Evolutionary conservation across 1,140 invertebrate species (phyloP), one percentile per base, ranked within the genome.

Genomic region (Phenacoccus solenopsis): DNA sequence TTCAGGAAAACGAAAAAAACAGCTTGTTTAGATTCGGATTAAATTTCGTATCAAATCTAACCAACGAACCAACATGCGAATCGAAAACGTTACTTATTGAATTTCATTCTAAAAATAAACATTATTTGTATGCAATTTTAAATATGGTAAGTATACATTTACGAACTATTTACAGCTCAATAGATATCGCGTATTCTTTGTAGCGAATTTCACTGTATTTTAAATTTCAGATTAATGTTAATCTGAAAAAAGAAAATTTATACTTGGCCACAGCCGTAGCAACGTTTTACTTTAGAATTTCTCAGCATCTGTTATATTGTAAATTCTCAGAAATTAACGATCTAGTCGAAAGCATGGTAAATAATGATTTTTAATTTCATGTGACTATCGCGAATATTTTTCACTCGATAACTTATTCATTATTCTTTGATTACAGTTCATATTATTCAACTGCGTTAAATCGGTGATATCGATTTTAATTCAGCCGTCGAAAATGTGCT

Each of bases 401-500:
- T n/a, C n/a, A n/a, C n/a, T n/a, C n/a, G n/a, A n/a, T n/a, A n/a
- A n/a, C n/a, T n/a, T n/a, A n/a, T n/a, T n/a, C n/a, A n/a, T n/a
- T n/a, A n/a, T n/a, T n/a, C n/a, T 64, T 5, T 25, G 22, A 3
- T 25, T 64, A 16, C 22, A 64, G 59, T 64, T 64, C 20, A 16
- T 64, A 10, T 25, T 25, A 64, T 64, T 64, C 25, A 64, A 25
- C 13, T 64, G 59, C 59, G 9, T 64, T 22, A 64, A 64, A 25
- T 2, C 59, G 9, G 2, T 22, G 22, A 20, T 64, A 4, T 64
- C 59, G 9, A 4, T 24, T 9, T 27, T 64, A 22, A 64, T 64
- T 64, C 59, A 64, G 25, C 59, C 59, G 4, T 64, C 59, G 25
- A 64, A 64, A 64, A 25, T 64, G 59, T 64, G 59, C 16, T 64